Percentiles rank a stretch among this genome's conserved stretches.
phyloP scores from a whole-genome alignment of 2,888 invertebrate genomes.

The Morinoia aosen region DNA sequence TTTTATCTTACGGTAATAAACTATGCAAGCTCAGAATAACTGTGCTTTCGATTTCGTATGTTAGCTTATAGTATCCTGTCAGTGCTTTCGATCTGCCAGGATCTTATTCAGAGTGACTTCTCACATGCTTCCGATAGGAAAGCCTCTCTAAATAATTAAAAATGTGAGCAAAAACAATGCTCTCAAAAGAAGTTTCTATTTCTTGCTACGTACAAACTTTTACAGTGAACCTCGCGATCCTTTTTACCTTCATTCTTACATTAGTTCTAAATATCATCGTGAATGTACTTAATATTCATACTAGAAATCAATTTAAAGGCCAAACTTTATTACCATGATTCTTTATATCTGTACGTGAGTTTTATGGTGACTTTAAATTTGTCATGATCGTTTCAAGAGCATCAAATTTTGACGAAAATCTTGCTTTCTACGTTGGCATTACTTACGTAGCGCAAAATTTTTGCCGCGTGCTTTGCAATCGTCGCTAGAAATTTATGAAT shows the following conservation, averaged over 20 bases:
- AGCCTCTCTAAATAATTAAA: background rate
- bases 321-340: background rate
- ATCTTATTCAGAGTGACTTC: background rate
- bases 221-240: background rate
- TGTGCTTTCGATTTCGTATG: background rate
- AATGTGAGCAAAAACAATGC: background rate
- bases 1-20: too few species aligned
- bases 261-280: background rate
- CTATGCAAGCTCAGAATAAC: background rate
- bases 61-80: background rate
- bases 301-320: background rate
- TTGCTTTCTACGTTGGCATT: background rate
- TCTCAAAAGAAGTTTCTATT: background rate
- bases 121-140: background rate
- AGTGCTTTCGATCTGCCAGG: background rate
- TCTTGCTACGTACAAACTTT: background rate
- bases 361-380: background rate
- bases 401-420: background rate
- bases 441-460: background rate
- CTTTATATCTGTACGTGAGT: background rate
- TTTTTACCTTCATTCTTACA: background rate
- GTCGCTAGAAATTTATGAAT: background rate
- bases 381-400: background rate
- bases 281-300: background rate
- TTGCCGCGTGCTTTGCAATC: background rate